Evolutionary conservation across 2,888 invertebrate genomes (phyloP), one percentile per base, ranked within the genome.

Genomic region (Trypoxylon attenuatum): DNA sequence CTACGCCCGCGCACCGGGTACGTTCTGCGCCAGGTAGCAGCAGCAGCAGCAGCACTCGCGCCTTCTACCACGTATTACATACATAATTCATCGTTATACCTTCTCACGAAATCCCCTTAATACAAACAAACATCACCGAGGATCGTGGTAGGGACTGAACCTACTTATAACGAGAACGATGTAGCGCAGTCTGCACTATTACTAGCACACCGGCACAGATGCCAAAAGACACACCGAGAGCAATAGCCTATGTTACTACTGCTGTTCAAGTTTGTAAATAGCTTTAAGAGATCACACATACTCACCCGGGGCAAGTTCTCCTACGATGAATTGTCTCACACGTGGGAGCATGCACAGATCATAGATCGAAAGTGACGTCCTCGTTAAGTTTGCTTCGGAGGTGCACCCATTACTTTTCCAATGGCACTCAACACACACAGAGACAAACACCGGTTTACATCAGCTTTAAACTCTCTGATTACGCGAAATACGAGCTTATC

Each of bases 261-360:
- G 62, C 64, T 64, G 55, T 66, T 64, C 69, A 51, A 66, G 71
- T 74, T 79, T 84, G 83, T 83, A 84, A 82, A 83, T 84, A 83
- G 79, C 78, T 77, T 72, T 76, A 79, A 78, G 74, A 70, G 60
- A 57, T 72, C 63, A 50, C 67, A 71, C 60, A 61, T 69, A 56
- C 57, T 64, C n/a, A n/a, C n/a, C n/a, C n/a, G n/a, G n/a, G n/a
- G n/a, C n/a, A n/a, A n/a, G n/a, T n/a, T n/a, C n/a, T n/a, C n/a
- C n/a, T n/a, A n/a, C n/a, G n/a, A n/a, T n/a, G n/a, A n/a, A n/a
- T n/a, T n/a, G n/a, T n/a, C n/a, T n/a, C n/a, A n/a, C n/a, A n/a
- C n/a, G n/a, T n/a, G n/a, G n/a, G n/a, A n/a, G n/a, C n/a, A n/a
- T n/a, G n/a, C n/a, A n/a, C n/a, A n/a, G n/a, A n/a, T n/a, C n/a